Percentiles rank a stretch among this genome's conserved stretches.
Conservation (phyloP, 2,113 vertebrate genomes). For the Ophthalmolycus amberensis region DNA sequence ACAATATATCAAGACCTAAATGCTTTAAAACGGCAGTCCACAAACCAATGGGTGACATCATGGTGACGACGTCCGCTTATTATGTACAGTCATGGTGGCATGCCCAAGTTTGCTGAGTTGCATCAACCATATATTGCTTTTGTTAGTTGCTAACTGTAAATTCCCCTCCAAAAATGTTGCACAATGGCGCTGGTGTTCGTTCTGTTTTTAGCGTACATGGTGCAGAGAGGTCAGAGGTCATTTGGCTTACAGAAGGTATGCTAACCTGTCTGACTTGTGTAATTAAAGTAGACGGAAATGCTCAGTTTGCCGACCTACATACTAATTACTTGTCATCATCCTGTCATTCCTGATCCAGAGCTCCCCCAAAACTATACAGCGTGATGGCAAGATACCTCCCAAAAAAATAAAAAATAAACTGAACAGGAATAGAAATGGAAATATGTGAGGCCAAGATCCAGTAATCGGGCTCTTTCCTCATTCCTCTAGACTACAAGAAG, state of each 20-base stretch:
- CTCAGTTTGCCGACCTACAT: neutral
- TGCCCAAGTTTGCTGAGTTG: neutral
- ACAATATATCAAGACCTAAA: too few species aligned
- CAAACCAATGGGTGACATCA: too few species aligned
- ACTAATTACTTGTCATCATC: constrained; percentile 8
- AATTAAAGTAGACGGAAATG: neutral
- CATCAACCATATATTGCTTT: neutral
- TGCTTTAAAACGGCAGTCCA: too few species aligned
- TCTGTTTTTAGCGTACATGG: neutral
- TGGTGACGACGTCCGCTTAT: too few species aligned
- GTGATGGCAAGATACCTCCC: constrained; percentile 10
- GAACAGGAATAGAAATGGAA: constrained; percentile 32
- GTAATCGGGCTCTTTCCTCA: neutral
- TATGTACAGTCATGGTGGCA: neutral
- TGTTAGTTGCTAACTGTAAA: neutral
- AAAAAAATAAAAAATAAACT: neutral
- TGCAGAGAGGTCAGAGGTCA: constrained; percentile 2
- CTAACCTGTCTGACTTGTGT: neutral
- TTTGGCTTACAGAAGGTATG: neutral
- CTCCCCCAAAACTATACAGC: neutral
- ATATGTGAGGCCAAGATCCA: neutral
- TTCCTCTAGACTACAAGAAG: neutral
- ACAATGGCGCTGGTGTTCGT: neutral
- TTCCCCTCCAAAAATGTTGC: neutral
- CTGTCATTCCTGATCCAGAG: constrained; percentile 12